These are phyloP conservation scores for Dicrostonyx torquatus DNA, from an alignment of 2,797 vertebrate genomes.

Conservation along the genomic window DNA sequence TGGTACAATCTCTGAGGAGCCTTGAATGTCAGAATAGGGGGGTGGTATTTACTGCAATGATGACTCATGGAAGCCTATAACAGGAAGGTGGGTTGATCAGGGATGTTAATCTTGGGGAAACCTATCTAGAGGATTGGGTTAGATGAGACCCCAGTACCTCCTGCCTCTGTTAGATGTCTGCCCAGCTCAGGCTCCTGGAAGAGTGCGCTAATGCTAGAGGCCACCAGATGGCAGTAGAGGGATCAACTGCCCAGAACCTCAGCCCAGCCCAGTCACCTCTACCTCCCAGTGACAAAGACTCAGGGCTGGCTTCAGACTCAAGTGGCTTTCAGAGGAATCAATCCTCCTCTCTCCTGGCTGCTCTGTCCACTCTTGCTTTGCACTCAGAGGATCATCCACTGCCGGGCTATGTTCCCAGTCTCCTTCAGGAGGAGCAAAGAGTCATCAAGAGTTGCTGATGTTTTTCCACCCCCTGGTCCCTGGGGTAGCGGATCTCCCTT, in stretches of 20 bases:
- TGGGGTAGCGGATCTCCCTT: background rate
- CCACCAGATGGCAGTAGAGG: slow-evolving; percentile 73
- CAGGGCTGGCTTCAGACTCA: background rate
- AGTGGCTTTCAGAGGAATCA: background rate
- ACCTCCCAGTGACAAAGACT: slow-evolving; percentile 64
- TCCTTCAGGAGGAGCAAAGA: background rate
- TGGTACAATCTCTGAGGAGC: background rate
- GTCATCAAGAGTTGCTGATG: background rate
- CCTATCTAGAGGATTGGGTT: background rate
- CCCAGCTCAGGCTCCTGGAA: background rate
- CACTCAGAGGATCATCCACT: background rate
- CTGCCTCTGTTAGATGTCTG: too few species aligned
- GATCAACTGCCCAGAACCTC: background rate
- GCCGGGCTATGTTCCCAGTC: background rate
- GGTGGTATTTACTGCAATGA: background rate
- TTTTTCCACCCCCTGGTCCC: too few species aligned
- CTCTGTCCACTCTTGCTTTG: background rate
- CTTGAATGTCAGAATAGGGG: background rate
- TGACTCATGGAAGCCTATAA: background rate
- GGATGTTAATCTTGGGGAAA: background rate
- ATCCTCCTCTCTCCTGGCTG: background rate
- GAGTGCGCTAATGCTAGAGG: background rate
- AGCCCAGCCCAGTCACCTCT: slow-evolving; percentile 19
- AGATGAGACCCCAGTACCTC: background rate
- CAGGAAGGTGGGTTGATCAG: background rate